These are phyloP conservation scores for Zele albiditarsus DNA, from an alignment of 2,888 invertebrate species.

Conservation along the genomic window DNA sequence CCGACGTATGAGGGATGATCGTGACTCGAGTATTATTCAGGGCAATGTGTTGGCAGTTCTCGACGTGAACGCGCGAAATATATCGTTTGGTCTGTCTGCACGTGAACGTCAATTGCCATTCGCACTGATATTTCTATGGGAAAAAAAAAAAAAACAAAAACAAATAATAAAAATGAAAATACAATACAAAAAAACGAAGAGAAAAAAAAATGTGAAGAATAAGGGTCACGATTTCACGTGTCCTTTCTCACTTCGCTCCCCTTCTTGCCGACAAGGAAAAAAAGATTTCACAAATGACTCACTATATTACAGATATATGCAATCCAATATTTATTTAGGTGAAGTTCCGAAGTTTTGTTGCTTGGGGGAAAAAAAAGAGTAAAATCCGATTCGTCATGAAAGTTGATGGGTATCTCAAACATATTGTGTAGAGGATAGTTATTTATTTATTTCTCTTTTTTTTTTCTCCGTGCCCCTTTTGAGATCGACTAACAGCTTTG, in stretches of 20 bases:
- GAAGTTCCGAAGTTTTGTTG: not conserved
- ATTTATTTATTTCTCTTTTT: conserved; percentile 4
- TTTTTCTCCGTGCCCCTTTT: not conserved
- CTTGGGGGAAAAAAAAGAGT: not conserved
- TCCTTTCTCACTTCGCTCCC: not conserved
- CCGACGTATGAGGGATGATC: conserved; percentile 23
- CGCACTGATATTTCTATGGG: not conserved
- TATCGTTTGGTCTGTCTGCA: conserved; percentile 2
- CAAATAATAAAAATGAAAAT: not conserved
- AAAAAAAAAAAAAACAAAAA: not conserved
- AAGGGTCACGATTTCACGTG: conserved; percentile 4
- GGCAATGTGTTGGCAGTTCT: conserved; percentile 29
- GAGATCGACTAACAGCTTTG: conserved; percentile 27
- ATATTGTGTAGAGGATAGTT: not conserved
- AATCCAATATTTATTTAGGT: not conserved
- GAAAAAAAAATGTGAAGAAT: conserved; percentile 6
- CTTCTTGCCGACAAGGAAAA: not conserved
- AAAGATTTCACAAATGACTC: conserved; percentile 8
- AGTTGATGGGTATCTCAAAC: not conserved
- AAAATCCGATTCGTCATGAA: conserved; percentile 3
- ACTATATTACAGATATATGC: not conserved
- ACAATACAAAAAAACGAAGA: not conserved
- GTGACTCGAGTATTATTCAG: conserved; percentile 33
- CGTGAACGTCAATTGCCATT: conserved; percentile 15
- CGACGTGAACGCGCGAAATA: not conserved